Evolutionary conservation across 2,113 vertebrate genomes (phyloP), one percentile per base, ranked within the genome.

Genomic region (Brachionichthys hirsutus): DNA sequence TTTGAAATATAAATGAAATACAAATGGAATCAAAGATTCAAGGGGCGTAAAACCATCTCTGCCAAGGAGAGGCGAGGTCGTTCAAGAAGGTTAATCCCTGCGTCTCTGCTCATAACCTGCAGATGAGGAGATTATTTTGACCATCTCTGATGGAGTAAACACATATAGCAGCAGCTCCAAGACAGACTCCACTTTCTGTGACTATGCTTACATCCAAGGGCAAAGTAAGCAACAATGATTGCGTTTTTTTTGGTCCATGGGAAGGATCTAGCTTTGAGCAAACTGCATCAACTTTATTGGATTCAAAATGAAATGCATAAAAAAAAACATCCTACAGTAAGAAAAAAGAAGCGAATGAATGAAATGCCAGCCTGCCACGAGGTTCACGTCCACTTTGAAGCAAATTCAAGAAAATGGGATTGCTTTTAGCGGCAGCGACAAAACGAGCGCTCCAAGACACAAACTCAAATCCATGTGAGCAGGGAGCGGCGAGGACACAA

Each of bases 361-460:
- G 17, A 60, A 45, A 41, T 41, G 38, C 52, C 47, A 24, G 46
- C 40, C 22, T 9, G 52, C 62, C 2, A 10, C 12, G 36, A 64
- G 58, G 20, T 57, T 35, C 18, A 6, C n/a, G 17, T 14, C 15
- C 15, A 34, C 70, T 70, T 70, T 59, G 61, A 67, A 73, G 59
- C 55, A 53, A 78, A 70, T 70, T 66, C 34, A 45, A 57, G 58
- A 15, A 73, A 82, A 70, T 54, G 16, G 54, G 56, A 75, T 61
- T 60, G 36, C 56, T 70, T 70, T 52, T 70, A 64, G 17, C 42
- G 9, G 38, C 22, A 51, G 55, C 55, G 58, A 49, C 48, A 49
- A 54, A 64, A 46, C 43, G 50, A 55, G 17, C 49, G 57, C 53
- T 42, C 40, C n/a, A 43, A 66, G 40, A 40, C 48, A 16, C 34